phyloP scores from a whole-genome alignment of 2,888 invertebrate species.

The Cyclophora albipunctata region DNA sequence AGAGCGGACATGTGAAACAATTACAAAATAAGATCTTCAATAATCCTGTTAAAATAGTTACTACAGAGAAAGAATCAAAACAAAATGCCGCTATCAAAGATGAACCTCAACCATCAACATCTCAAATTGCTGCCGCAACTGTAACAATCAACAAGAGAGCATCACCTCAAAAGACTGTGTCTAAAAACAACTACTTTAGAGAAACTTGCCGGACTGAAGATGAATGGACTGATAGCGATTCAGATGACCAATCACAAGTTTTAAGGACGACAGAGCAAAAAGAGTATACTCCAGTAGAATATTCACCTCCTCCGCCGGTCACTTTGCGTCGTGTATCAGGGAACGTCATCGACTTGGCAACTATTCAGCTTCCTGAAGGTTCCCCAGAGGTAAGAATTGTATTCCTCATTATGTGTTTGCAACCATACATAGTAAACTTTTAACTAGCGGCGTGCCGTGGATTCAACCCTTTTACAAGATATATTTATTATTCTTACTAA shows the following conservation, averaged over 20 bases:
- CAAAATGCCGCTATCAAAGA: conserved; percentile 18
- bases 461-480: too few relatives aligned
- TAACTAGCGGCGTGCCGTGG: too few relatives aligned
- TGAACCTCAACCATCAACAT: conserved; percentile 49
- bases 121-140: conserved; percentile 17
- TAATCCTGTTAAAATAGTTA: conserved; percentile 4
- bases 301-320: conserved; percentile 54
- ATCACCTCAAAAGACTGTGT: conserved; percentile 26
- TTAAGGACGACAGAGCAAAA: conserved; percentile 26
- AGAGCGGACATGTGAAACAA: conserved; percentile 66
- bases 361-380: conserved; percentile 59
- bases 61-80: conserved; percentile 28
- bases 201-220: conserved; percentile 80
- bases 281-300: conserved; percentile 21
- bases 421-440: background rate
- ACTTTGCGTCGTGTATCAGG: conserved; percentile 64
- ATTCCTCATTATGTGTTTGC: background rate
- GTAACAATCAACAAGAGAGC: conserved; percentile 26
- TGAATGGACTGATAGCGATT: conserved; percentile 73
- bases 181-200: conserved; percentile 63
- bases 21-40: conserved; percentile 62
- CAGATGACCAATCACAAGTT: conserved; percentile 42
- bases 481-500: too few relatives aligned
- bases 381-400: conserved; percentile 69
- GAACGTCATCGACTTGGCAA: conserved; percentile 61